Evolutionary conservation across 2,797 vertebrate species (phyloP).

Genomic region (Sebastiscus tertius): DNA sequence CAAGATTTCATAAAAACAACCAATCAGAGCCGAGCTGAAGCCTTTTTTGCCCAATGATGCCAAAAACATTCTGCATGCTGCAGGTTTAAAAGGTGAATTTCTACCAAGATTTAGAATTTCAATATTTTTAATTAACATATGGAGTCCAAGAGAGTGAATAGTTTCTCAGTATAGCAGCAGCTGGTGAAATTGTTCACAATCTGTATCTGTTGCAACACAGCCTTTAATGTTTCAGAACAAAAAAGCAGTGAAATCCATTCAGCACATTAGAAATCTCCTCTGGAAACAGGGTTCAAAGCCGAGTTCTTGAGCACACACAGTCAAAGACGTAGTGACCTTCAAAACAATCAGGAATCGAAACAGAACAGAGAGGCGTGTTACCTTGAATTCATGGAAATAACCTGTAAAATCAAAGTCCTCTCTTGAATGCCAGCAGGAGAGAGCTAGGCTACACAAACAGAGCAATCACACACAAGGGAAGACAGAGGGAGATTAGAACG

Average conservation of each 20-base stretch:
- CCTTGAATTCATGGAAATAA: constrained; percentile 36
- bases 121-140: background rate
- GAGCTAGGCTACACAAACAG: background rate
- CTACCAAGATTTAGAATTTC: background rate
- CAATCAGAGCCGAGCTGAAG: no score
- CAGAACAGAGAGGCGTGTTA: background rate
- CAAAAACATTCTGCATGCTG: background rate
- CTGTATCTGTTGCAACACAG: background rate
- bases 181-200: background rate
- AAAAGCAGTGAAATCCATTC: background rate
- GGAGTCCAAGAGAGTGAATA: background rate
- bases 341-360: constrained; percentile 9
- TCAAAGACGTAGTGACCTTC: constrained; percentile 12
- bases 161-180: background rate
- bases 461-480: background rate
- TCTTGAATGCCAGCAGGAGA: constrained; percentile 9
- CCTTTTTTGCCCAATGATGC: no score
- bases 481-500: constrained; percentile 23
- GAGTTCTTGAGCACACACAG: constrained; percentile 8
- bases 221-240: background rate
- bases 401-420: constrained; percentile 45
- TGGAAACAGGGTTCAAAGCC: constrained; percentile 19
- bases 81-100: background rate
- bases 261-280: constrained; percentile 3
- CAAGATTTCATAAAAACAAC: no score